Conservation (phyloP, 2,797 vertebrate species). For the Scomberomorus guttatus region DNA sequence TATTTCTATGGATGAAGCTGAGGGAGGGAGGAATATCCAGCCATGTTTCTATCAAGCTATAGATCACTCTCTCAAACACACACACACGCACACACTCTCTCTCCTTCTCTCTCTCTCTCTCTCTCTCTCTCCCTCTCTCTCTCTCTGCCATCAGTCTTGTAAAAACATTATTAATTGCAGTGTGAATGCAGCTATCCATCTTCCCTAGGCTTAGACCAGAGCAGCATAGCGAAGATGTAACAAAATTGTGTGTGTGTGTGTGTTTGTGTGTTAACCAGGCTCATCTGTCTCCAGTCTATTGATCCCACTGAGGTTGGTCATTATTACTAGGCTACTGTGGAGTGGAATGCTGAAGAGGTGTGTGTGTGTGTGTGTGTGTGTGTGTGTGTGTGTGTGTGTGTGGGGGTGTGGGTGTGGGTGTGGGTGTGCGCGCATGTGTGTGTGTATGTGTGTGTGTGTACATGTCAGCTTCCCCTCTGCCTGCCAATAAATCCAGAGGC, state of each 20-base stretch:
- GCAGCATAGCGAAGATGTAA: not conserved
- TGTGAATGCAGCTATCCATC: conserved; percentile 73
- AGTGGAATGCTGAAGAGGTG: conserved; percentile 48
- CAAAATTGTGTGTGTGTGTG: conserved; percentile 2
- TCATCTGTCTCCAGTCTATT: conserved; percentile 66
- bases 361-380: conserved; percentile 12
- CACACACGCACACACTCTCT: not conserved
- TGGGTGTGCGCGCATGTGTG: not conserved
- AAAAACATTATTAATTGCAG: conserved; percentile 80
- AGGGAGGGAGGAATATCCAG: conserved; percentile 7
- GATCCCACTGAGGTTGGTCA: conserved; percentile 63
- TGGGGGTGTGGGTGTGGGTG: conserved; percentile 11
- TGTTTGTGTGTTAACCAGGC: conserved; percentile 33
- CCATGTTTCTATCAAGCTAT: conserved; percentile 6
- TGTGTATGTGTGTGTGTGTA: conserved; percentile 5
- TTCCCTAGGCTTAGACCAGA: conserved; percentile 40
- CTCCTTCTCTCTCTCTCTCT: too few relatives aligned
- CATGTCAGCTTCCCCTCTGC: conserved; percentile 33
- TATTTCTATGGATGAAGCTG: not conserved
- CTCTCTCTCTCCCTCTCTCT: too few relatives aligned
- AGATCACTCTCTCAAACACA: conserved; percentile 28
- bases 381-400: conserved; percentile 20
- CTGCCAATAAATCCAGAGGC: conserved; percentile 63
- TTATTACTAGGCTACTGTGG: conserved; percentile 60
- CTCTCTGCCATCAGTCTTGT: conserved; percentile 61